Evolutionary conservation across 1,140 invertebrate genomes (phyloP).

Genomic region (Ctenoplectra terminalis): DNA sequence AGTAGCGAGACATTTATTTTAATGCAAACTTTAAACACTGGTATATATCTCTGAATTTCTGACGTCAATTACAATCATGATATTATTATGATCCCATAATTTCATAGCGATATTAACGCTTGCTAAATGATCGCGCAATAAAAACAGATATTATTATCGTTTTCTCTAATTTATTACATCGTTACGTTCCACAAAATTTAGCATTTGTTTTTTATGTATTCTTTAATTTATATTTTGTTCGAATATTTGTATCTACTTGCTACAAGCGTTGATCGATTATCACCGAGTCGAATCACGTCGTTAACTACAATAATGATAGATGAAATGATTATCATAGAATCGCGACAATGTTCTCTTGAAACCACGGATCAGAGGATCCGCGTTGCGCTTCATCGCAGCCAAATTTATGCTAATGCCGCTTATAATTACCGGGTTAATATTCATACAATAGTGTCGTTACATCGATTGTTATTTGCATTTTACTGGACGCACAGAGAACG

Average conservation of each 20-base stretch:
- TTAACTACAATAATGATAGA: not conserved
- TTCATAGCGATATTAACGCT: not conserved
- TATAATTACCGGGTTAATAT: conserved; percentile 7
- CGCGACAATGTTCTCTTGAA: not conserved
- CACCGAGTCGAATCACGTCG: not conserved
- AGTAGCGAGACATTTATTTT: too few species aligned
- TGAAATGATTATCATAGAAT: conserved; percentile 1
- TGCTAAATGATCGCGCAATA: not conserved
- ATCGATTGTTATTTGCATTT: conserved; percentile 20
- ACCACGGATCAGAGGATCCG: not conserved
- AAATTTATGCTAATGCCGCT: conserved; percentile 15
- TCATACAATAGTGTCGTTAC: not conserved
- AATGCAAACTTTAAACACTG: not conserved
- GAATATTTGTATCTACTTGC: too few species aligned
- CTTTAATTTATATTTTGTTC: not conserved
- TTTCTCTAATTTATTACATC: not conserved
- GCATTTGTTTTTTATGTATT: not conserved
- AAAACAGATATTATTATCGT: not conserved
- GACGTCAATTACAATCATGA: conserved; percentile 11
- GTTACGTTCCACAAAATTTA: not conserved
- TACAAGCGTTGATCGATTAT: too few species aligned
- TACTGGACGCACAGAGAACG: too few species aligned
- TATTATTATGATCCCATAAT: conserved; percentile 16
- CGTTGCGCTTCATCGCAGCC: not conserved
- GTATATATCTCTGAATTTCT: not conserved